A percentile compares a stretch with the other conserved stretches of the same genome.
These are phyloP conservation scores for Helobdella robusta DNA, from an alignment of 2,888 invertebrate genomes.

Conservation along the genomic window DNA sequence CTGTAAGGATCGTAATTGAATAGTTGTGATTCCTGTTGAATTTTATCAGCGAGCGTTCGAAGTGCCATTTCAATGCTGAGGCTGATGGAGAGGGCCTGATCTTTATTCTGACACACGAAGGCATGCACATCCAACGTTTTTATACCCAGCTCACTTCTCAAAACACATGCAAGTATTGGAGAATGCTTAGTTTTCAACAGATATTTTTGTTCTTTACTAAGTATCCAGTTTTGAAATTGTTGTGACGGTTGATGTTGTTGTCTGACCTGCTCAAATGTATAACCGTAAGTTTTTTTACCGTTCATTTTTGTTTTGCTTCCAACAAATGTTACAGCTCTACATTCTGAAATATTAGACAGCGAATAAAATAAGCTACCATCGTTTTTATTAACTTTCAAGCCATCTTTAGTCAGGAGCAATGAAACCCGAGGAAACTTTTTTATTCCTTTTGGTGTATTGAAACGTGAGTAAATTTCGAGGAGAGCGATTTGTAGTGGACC, in stretches of 20 bases:
- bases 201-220: slow-evolving; percentile 90
- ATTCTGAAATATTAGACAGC: slow-evolving; percentile 54
- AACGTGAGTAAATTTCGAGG: slow-evolving; percentile 86
- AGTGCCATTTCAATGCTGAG: slow-evolving; percentile 25
- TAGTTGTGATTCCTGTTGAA: background rate
- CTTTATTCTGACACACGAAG: slow-evolving; percentile 71
- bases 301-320: slow-evolving; percentile 35
- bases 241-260: slow-evolving; percentile 39
- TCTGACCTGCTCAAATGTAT: slow-evolving; percentile 61
- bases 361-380: slow-evolving; percentile 51
- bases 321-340: slow-evolving; percentile 44
- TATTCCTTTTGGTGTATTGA: slow-evolving; percentile 55
- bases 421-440: slow-evolving; percentile 51
- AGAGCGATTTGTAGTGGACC: slow-evolving; percentile 94
- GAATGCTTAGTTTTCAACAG: slow-evolving; percentile 86
- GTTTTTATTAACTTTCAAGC: slow-evolving; percentile 59
- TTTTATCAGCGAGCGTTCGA: background rate
- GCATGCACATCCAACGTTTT: slow-evolving; percentile 97
- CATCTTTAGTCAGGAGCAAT: slow-evolving; percentile 36
- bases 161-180: slow-evolving; percentile 88
- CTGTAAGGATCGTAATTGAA: background rate
- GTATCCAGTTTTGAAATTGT: slow-evolving; percentile 64
- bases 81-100: slow-evolving; percentile 34
- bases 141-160: slow-evolving; percentile 87
- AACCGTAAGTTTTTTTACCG: slow-evolving; percentile 49